Percentiles rank a stretch among this genome's conserved stretches.
phyloP scores from a whole-genome alignment of 2,888 invertebrate genomes.

The Antitype chi region DNA sequence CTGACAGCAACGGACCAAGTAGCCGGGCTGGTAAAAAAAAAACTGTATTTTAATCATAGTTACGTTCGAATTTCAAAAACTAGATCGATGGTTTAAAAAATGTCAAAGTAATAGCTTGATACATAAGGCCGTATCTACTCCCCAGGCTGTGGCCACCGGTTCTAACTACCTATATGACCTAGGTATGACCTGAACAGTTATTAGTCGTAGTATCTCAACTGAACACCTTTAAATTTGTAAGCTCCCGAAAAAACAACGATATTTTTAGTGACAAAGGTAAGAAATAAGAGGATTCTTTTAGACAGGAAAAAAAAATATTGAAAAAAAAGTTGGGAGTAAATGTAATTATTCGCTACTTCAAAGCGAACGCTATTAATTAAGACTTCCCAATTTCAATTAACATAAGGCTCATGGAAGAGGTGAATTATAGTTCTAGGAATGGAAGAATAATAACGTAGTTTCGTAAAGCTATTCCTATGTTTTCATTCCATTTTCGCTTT shows the following conservation, averaged over 20 bases:
- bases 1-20: no score
- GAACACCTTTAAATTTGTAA: background rate
- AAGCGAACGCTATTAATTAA: constrained; percentile 16
- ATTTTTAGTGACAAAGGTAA: constrained; percentile 9
- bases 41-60: no score
- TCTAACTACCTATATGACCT: background rate
- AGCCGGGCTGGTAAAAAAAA: no score
- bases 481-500: constrained; percentile 28
- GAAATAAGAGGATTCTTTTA: background rate
- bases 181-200: background rate
- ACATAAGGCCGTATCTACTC: no score
- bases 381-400: constrained; percentile 28
- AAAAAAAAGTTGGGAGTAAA: background rate
- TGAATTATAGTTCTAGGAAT: constrained; percentile 7
- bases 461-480: background rate
- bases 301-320: background rate
- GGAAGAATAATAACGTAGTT: constrained; percentile 21
- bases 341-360: constrained; percentile 8
- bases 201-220: background rate
- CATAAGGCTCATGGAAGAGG: background rate
- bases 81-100: no score
- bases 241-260: background rate
- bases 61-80: no score
- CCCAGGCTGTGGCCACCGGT: background rate
- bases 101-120: no score